Evolutionary conservation across 2,888 invertebrate species (phyloP), one percentile per base, ranked within the genome.

Genomic region (Maniola hyperantus): DNA sequence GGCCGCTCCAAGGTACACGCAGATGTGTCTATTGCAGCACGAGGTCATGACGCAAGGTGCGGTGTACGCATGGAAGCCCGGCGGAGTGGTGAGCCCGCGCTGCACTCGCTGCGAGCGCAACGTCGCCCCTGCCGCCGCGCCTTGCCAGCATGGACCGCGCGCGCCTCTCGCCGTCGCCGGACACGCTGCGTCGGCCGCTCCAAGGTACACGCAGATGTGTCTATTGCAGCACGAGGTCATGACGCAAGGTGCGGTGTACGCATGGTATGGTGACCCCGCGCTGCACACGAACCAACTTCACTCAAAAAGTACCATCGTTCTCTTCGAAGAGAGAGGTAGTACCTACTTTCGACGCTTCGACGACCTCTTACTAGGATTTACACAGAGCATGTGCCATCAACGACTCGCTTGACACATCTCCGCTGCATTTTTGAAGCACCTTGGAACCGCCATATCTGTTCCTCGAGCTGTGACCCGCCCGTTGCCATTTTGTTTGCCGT

Each of bases 31-130:
- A 75, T 89, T 87, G 5, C 89, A 92, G 91, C 90, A 91, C 91
- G 91, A 92, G 88, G 90, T 91, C 90, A 82, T 86, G 88, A 81
- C 85, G 88, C n/a, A 85, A 79, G 85, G 82, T 84, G 90, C 83
- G 85, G 87, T 84, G 82, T 81, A 88, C 91, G 91, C 89, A 91
- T 90, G 91, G 90, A 87, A 90, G 90, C 85, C 83, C 83, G 86
- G 87, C 87, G 88, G 79, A 77, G 83, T 85, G 89, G 81, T 90
- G 85, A 87, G 71, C 78, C 78, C 78, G 87, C 88, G 88, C 84
- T 85, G 87, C 86, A 83, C 80, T 74, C 84, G 85, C 77, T 85
- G 87, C 88, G 86, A 79, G 86, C 84, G 81, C 85, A 83, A 75
- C 34, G 33, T n/a, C 44, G 88, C 77, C 88, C 87, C 79, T 48